Evolutionary conservation across 1,140 invertebrate species (phyloP).

Genomic region (Fopius arisanus): DNA sequence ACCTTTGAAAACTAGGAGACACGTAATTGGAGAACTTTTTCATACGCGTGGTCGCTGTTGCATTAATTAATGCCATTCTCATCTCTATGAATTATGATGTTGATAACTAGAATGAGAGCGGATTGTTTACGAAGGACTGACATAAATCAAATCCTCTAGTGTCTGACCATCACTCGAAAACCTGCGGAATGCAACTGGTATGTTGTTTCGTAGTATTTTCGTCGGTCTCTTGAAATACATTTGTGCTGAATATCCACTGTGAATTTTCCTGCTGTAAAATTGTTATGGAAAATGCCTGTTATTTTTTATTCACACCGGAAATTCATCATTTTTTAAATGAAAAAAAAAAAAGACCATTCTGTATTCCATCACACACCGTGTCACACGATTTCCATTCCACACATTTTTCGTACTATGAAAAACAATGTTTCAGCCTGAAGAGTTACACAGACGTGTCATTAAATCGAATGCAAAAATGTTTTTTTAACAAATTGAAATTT

Average conservation of each 20-base stretch:
- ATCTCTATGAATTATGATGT: neutral
- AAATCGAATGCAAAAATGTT: no score
- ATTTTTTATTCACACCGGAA: neutral
- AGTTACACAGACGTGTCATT: no score
- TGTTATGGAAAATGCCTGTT: neutral
- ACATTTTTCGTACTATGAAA: neutral
- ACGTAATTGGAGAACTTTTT: neutral
- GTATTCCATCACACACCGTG: neutral
- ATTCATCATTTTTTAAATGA: neutral
- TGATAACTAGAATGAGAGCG: neutral
- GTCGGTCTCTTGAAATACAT: neutral
- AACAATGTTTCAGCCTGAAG: no score
- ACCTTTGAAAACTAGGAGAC: neutral
- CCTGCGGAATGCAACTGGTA: neutral
- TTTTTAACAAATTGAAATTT: no score
- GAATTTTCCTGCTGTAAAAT: neutral
- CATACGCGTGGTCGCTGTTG: constrained; percentile 8
- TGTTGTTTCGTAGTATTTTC: neutral
- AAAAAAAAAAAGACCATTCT: neutral
- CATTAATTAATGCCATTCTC: constrained; percentile 20
- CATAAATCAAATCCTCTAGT: neutral
- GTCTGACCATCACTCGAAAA: neutral
- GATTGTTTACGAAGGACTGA: neutral
- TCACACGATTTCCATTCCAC: neutral
- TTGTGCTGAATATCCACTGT: neutral